These are phyloP conservation scores for Pyxicephalus adspersus DNA, from an alignment of 2,113 vertebrate genomes.

Conservation along the genomic window DNA sequence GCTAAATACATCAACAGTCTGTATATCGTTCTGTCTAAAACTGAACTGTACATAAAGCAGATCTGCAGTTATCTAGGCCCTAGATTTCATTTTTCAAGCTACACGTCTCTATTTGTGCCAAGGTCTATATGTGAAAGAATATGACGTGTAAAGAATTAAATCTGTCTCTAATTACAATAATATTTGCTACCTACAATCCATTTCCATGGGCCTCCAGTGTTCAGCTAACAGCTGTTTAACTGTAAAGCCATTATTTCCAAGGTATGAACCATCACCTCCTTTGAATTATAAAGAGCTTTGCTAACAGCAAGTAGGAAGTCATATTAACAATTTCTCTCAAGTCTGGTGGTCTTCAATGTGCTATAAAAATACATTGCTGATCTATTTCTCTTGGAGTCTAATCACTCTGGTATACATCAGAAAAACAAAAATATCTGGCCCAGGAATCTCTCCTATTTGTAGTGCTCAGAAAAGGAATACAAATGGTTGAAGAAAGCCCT, in stretches of 20 bases:
- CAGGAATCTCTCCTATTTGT: neutral
- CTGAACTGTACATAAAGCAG: neutral
- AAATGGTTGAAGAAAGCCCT: no score
- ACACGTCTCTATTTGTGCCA: neutral
- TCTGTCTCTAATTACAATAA: conserved; percentile 8
- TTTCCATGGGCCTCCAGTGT: conserved; percentile 16
- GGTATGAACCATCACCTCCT: neutral
- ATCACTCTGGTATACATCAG: neutral
- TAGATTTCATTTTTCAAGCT: neutral
- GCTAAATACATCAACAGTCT: neutral
- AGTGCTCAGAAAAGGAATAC: neutral
- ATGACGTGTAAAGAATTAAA: neutral
- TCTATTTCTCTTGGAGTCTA: neutral
- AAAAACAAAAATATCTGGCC: neutral
- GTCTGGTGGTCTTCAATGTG: conserved; percentile 22
- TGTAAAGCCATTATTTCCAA: conserved; percentile 15
- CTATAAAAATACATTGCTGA: conserved; percentile 1
- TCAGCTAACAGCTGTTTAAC: neutral
- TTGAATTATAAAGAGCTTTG: neutral
- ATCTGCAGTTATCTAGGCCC: neutral
- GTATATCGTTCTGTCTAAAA: conserved; percentile 19
- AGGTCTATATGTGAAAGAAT: neutral
- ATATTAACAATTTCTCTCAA: neutral
- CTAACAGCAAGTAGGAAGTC: neutral
- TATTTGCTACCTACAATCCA: conserved; percentile 30